A percentile compares a stretch with the other conserved stretches of the same genome.
Evolutionary conservation across 1,140 invertebrate species (phyloP).

Genomic region (Brachionus koreanus): DNA sequence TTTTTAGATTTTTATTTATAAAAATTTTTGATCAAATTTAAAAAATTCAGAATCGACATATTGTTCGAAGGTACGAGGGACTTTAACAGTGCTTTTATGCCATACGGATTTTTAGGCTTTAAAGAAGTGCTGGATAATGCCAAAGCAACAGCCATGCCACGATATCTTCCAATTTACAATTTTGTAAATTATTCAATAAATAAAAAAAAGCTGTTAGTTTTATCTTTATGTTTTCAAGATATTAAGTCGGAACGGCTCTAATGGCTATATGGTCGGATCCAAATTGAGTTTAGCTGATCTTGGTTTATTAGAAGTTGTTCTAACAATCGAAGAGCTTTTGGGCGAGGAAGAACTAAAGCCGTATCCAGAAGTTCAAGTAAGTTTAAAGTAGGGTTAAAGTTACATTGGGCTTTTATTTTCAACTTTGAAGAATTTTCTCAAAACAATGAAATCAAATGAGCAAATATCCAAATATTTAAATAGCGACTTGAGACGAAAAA

Average conservation of each 20-base stretch:
- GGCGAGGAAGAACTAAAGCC: slow-evolving; percentile 20
- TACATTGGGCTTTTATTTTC: not conserved
- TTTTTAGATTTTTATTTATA: not conserved
- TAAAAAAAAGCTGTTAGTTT: no score
- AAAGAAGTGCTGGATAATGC: slow-evolving; percentile 35
- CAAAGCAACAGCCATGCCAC: not conserved
- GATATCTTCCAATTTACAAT: slow-evolving; percentile 35
- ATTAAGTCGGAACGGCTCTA: slow-evolving; percentile 1
- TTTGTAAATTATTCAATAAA: not conserved
- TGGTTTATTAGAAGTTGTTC: slow-evolving; percentile 26
- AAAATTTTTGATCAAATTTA: not conserved
- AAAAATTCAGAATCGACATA: not conserved
- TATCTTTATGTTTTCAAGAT: not conserved
- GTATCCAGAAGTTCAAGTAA: slow-evolving; percentile 42
- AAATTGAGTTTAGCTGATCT: slow-evolving; percentile 32
- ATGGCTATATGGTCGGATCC: slow-evolving; percentile 31
- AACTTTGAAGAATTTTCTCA: slow-evolving; percentile 26
- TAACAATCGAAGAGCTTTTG: slow-evolving; percentile 33
- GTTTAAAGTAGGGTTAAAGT: no score
- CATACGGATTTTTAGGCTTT: slow-evolving; percentile 12
- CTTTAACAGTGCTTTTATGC: slow-evolving; percentile 37
- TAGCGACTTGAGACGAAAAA: not conserved
- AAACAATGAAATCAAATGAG: slow-evolving; percentile 26
- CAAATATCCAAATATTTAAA: not conserved
- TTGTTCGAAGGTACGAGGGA: slow-evolving; percentile 15